Evolutionary conservation across 2,113 vertebrate genomes (phyloP).

Genomic region (Pagrus major): DNA sequence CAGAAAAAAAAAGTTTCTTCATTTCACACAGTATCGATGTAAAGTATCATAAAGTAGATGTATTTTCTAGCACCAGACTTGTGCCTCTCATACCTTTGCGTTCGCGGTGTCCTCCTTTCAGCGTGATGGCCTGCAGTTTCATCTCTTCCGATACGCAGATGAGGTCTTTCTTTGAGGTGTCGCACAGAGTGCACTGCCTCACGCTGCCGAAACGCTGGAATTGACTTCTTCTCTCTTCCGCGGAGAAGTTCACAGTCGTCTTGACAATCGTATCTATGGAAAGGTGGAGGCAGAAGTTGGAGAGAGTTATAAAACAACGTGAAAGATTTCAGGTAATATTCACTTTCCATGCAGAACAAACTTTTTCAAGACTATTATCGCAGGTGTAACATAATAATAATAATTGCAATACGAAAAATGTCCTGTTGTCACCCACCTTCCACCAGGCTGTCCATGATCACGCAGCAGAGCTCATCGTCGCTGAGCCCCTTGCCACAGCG

Average conservation of each 20-base stretch:
- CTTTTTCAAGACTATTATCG: too few relatives aligned
- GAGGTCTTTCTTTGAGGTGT: conserved; percentile 53
- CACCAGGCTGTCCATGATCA: conserved; percentile 50
- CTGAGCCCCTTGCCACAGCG: accelerated
- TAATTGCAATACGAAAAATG: too few relatives aligned
- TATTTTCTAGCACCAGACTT: too few relatives aligned
- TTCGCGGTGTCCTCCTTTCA: conserved; percentile 30
- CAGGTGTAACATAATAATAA: too few relatives aligned
- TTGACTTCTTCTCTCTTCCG: accelerated
- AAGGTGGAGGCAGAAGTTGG: not conserved
- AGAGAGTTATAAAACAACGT: too few relatives aligned
- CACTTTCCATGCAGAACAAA: too few relatives aligned
- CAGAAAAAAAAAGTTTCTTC: too few relatives aligned
- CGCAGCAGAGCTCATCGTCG: conserved; percentile 7
- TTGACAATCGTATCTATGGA: conserved; percentile 20
- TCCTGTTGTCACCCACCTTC: conserved; percentile 60
- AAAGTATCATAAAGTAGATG: too few relatives aligned
- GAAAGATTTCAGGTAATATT: too few relatives aligned
- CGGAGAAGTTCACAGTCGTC: accelerated
- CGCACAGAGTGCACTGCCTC: conserved; percentile 37
- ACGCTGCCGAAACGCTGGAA: not conserved
- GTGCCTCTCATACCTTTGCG: conserved; percentile 58
- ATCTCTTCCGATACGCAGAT: accelerated
- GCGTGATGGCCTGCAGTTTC: conserved; percentile 63
- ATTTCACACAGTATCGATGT: too few relatives aligned